These are phyloP conservation scores for Elephantulus edwardii DNA, from an alignment of 2,113 vertebrate species.

Conservation along the genomic window DNA sequence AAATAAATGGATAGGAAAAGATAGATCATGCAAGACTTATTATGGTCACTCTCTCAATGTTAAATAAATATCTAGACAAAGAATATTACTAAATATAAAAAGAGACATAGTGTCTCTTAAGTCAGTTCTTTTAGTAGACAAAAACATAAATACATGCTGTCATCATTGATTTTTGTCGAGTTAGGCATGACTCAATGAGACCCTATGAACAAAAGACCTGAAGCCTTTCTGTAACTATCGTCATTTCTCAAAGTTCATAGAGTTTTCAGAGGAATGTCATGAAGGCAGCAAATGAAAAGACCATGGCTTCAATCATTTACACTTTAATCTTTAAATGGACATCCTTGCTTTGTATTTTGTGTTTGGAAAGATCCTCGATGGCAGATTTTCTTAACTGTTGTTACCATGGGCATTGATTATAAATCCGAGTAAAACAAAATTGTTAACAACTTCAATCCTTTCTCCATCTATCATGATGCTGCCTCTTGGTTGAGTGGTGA, in stretches of 20 bases:
- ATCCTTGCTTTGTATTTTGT: neutral
- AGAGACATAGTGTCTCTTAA: too few relatives aligned
- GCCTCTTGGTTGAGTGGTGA: too few relatives aligned
- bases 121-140: too few relatives aligned
- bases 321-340: neutral
- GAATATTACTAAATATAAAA: too few relatives aligned
- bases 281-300: neutral
- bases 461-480: too few relatives aligned
- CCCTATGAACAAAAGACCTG: too few relatives aligned
- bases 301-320: neutral
- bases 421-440: neutral
- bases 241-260: too few relatives aligned
- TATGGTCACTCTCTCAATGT: neutral
- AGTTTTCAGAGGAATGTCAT: too few relatives aligned
- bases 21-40: neutral
- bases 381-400: neutral
- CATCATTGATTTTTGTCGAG: too few relatives aligned
- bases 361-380: neutral
- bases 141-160: too few relatives aligned
- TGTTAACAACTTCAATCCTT: neutral
- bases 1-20: neutral
- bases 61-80: neutral
- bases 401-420: neutral
- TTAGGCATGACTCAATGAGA: too few relatives aligned
- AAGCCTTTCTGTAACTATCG: too few relatives aligned